Evolutionary conservation across 2,113 vertebrate genomes (phyloP).

Genomic region (Pygoscelis antarcticus): DNA sequence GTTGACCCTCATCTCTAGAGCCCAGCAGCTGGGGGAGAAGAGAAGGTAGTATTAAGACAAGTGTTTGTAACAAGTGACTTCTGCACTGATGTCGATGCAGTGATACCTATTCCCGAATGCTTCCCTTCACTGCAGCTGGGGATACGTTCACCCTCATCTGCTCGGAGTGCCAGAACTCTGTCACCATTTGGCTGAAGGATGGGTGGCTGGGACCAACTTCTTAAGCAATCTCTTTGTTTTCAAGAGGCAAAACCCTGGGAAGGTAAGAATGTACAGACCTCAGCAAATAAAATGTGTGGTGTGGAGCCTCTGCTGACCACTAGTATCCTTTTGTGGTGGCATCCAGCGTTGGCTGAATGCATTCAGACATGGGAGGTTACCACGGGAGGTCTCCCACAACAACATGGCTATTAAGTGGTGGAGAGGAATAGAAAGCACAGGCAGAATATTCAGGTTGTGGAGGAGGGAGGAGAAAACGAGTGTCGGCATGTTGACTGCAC

Average conservation of each 20-base stretch:
- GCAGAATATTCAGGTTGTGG: background rate
- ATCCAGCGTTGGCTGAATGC: background rate
- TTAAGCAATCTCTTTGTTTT: slow-evolving; percentile 80
- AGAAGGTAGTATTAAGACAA: background rate
- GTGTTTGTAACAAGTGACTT: background rate
- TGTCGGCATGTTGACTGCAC: background rate
- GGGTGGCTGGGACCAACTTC: slow-evolving; percentile 83
- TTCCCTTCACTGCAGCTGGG: slow-evolving; percentile 80
- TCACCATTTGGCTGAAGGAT: slow-evolving; percentile 89
- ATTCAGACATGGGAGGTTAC: background rate
- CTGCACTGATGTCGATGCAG: background rate
- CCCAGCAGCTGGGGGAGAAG: background rate
- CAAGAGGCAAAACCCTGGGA: slow-evolving; percentile 90
- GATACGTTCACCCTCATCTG: slow-evolving; percentile 89
- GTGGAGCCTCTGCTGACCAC: background rate
- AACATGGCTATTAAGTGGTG: fast-evolving
- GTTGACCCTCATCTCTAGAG: background rate
- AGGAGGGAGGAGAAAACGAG: background rate
- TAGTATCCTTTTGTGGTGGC: background rate
- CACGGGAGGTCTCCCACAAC: background rate
- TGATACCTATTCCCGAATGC: background rate
- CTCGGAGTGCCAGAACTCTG: slow-evolving; percentile 92
- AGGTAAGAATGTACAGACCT: slow-evolving; percentile 77
- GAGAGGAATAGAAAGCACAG: background rate
- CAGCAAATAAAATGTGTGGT: background rate